Evolutionary conservation across 1,140 invertebrate species (phyloP), one percentile per base, ranked within the genome.

Genomic region (Megalonaias nervosa): DNA sequence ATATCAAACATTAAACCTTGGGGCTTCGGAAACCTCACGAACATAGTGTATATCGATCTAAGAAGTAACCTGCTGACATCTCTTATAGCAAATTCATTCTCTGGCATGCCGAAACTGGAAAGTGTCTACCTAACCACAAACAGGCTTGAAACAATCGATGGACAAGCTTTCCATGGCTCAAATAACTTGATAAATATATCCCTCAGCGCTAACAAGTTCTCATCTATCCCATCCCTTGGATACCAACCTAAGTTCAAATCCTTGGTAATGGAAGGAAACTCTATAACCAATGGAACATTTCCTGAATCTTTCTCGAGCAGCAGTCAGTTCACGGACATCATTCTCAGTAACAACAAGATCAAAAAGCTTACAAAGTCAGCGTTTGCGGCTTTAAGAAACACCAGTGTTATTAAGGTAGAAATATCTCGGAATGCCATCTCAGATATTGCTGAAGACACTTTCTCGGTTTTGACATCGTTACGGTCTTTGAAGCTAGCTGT

Each of bases 331-430:
- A 68, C 56, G 16, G 64, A 76, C 14, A 74, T 87, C n/a, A 81
- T 79, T 12, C 66, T 86, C 0, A 84, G 82, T 70, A 82, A 81
- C 21, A 87, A 87, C 72, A 71, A 74, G 9, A 84, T 87, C 12
- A n/a, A 23, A 23, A 71, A 38, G 38, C 73, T 87, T 15, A 69
- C 56, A 17, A 75, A 82, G 17, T n/a, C 68, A 2, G 81, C 84
- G 15, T 86, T 87, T 73, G 60, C 56, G 14, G 55, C 75, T 57
- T 60, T 87, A 59, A 58, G 56, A 31, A 77, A 79, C 21, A 65
- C 72, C 14, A 57, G 59, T 2, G 17, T 87, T 13, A 58, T 75
- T 17, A 81, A 75, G n/a, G 57, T 87, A 16, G 81, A 81, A 56
- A 60, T 85, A n/a, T 80, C 84, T 23, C 80, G 82, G 65, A 83